Evolutionary conservation across 1,140 invertebrate species (phyloP), one percentile per base, ranked within the genome.

Genomic region (Spodoptera frugiperda): DNA sequence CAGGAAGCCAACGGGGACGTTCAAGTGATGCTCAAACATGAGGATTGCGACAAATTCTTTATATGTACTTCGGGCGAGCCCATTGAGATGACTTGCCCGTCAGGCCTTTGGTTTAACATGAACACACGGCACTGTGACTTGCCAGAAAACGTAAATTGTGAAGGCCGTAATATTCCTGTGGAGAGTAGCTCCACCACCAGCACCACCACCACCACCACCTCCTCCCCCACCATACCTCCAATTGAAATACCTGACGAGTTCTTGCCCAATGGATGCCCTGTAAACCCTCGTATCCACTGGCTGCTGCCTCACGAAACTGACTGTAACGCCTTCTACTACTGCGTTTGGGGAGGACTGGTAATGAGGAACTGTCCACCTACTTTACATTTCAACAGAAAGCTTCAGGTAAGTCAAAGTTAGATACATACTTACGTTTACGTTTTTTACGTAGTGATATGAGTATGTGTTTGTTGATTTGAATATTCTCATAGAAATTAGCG

Each of bases 261-360:
- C n/a, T n/a, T 82, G 9, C 71, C 78, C 6, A 91, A 93, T 67
- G 91, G 91, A 6, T 93, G 90, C 68, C 91, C 91, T 14, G 82
- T 87, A 0, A 68, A 89, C 71, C 84, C 86, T 8, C 77, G 82
- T 25, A 82, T 89, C 30, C 88, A 89, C 48, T 92, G 93, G 79
- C 85, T 95, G 2, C 81, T 95, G 53, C 86, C 95, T 2, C 89
- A 96, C 75, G 92, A 94, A 9, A 76, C 82, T 3, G 90, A 95
- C 76, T 96, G 96, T 82, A 87, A 84, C 0, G 89, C 86, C n/a
- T 97, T 95, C 88, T 96, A 95, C 82, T 91, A 94, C n/a, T 97
- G 96, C 77, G 87, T 94, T 12, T 91, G 87, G 77, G 95, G 94
- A 2, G 79, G 82, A 6, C 87, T 92, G 11, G 90, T 94, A 12